Evolutionary conservation across 2,888 invertebrate genomes (phyloP), one percentile per base, ranked within the genome.

Genomic region (Sarcophaga rosellei): DNA sequence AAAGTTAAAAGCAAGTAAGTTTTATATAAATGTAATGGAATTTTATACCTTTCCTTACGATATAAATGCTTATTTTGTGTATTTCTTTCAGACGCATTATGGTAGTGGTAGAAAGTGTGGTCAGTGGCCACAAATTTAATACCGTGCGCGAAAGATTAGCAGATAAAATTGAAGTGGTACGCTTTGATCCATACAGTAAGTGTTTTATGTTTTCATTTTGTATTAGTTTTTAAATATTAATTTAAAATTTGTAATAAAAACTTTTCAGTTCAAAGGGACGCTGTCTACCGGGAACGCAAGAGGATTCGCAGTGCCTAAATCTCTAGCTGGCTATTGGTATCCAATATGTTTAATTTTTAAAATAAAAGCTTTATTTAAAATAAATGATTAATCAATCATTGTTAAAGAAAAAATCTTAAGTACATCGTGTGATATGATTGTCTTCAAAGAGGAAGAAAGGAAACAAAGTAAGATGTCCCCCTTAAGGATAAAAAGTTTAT

Each of bases 111-210:
- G 95, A 97, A 92, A 97, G 97, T 93, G 93, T 95, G 75, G 96
- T 97, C 3, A 96, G 95, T 89, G 97, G 97, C 0, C 97, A 98
- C 90, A 95, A 94, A 89, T 94, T 95, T 83, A 95, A 94, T 83
- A 91, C 92, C 81, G 94, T 96, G 68, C 94, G 97, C 81, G 97
- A 97, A 89, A 94, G 97, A 88, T 91, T 96, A 69, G 96, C 94
- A 1, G 97, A 97, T 15, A 98, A 97, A 94, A 86, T 97, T 75
- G 97, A 97, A 93, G 87, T 95, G 0, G 93, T 97, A 85, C 92
- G 94, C 77, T 97, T 95, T 89, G 97, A 98, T 94, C 97, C 97
- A 0, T 96, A 94, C 88, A 95, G 97, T 97, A 94, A 95, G 96
- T 95, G 15, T 21, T 53, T 62, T 57, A 11, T 66, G 23, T 44